Base-by-base conservation (phyloP, 2,888 invertebrate genomes). In the Perizoma flavofasciatum region DNA sequence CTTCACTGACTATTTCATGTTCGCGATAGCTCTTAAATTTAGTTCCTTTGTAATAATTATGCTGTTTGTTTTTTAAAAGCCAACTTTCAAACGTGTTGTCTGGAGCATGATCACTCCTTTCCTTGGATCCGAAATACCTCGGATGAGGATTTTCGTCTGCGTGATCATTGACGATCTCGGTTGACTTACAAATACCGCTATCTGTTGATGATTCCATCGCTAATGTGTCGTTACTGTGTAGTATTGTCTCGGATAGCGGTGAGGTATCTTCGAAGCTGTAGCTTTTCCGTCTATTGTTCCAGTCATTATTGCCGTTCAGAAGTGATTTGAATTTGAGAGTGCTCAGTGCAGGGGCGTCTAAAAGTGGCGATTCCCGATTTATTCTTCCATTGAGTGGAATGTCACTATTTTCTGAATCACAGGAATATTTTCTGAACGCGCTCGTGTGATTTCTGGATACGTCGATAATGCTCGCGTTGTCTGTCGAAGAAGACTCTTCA, bases 181-280 rank as follows among this genome's bases (percentile, higher is more conserved):
- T 93, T 0, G 96, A 96, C 73, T 95, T 93, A 66, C 95, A 96
- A 71, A 96, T 94, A 0, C 96, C 96, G 73, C 96, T 96, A 71
- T 96, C 96, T 2, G 95, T 96, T 4, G 96, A 96, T n/a, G 95
- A 95, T 78, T 96, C 95, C 75, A 95, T 94, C 3, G 94, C 92
- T 64, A 92, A 81, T 66, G 91, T 92, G 59, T 89, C 92, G 70
- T 91, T 93, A 61, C 76, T 81, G 61, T 84, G 81, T 54, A 79
- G 68, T 49, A 81, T 80, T 45, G 72, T 80, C 75, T 87, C 86
- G 63, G 82, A 81, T 43, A 85, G 62, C 11, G 89, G 84, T 35
- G 85, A 80, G 1, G 90, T 86, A 55, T 90, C 89, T 81, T 92
- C 92, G 74, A 96, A 96, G 59, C 96, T 96, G 75, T 96, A 96